phyloP scores from a whole-genome alignment of 2,888 invertebrate genomes.

The Phania funesta region DNA sequence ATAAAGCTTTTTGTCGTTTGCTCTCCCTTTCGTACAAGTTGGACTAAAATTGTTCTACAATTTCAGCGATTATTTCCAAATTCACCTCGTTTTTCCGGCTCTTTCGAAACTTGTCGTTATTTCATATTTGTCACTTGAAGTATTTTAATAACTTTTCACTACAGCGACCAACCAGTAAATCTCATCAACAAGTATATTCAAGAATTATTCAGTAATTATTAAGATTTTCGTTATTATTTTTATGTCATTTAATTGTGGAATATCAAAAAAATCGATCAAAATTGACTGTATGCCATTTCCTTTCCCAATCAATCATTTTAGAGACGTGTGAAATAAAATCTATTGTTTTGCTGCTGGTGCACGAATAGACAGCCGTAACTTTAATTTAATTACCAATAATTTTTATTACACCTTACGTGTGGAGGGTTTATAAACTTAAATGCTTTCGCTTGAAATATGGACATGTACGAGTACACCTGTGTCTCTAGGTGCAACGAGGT shows the following conservation, averaged over 20 bases:
- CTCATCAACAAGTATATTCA: too few species aligned
- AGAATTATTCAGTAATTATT: too few species aligned
- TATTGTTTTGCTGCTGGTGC: conserved; percentile 21
- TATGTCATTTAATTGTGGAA: conserved; percentile 14
- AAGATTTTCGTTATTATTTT: background rate
- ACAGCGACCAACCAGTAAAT: too few species aligned
- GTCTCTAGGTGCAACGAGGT: background rate
- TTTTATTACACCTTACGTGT: conserved; percentile 60
- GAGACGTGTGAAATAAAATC: conserved; percentile 33
- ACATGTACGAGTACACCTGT: background rate
- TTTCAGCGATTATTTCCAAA: too few species aligned
- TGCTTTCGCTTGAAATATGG: background rate
- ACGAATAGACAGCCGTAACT: background rate
- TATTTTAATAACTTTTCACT: too few species aligned
- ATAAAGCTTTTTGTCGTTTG: too few species aligned
- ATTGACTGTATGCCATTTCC: conserved; percentile 49
- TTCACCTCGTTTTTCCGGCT: too few species aligned
- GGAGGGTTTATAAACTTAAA: conserved; percentile 32
- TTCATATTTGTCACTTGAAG: too few species aligned
- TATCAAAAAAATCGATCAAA: conserved; percentile 42
- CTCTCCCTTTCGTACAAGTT: too few species aligned
- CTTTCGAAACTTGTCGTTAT: too few species aligned
- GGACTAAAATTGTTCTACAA: too few species aligned
- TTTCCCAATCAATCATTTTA: conserved; percentile 47
- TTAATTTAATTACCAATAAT: conserved; percentile 49